Evolutionary conservation across 1,140 invertebrate species (phyloP).

Genomic region (Drosophila punjabiensis): DNA sequence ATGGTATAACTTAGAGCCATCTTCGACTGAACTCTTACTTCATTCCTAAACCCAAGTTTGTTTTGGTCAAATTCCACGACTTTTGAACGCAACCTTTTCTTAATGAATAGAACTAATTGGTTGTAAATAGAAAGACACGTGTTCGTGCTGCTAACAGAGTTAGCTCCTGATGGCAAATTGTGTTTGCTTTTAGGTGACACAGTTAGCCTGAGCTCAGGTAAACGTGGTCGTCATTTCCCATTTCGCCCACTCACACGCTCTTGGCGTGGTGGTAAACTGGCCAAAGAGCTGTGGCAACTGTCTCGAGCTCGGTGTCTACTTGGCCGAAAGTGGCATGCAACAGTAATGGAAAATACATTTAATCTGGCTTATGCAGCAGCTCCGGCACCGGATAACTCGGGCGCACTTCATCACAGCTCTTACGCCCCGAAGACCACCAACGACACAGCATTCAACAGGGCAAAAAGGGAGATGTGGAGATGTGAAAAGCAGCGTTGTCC

Average conservation of each 20-base stretch:
- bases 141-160: neutral
- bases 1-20: too few species aligned
- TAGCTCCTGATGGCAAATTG: conserved; percentile 22
- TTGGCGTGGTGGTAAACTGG: conserved; percentile 8
- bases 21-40: neutral
- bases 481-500: conserved; percentile 1
- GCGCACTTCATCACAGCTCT: conserved; percentile 43
- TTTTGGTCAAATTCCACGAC: neutral
- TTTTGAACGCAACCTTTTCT: neutral
- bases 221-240: conserved; percentile 2
- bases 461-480: neutral
- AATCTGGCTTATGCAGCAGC: conserved; percentile 47
- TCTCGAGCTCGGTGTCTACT: conserved; percentile 34
- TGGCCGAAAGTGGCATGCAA: conserved; percentile 50
- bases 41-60: too few species aligned
- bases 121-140: conserved; percentile 4
- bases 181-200: conserved; percentile 14
- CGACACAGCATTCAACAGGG: neutral
- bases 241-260: conserved; percentile 25
- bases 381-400: conserved; percentile 21
- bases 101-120: conserved; percentile 6
- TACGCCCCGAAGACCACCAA: neutral
- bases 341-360: conserved; percentile 57
- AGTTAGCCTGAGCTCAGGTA: conserved; percentile 5
- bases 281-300: conserved; percentile 23